phyloP scores from a whole-genome alignment of 2,797 vertebrate genomes.

The Sebastes steindachneri region DNA sequence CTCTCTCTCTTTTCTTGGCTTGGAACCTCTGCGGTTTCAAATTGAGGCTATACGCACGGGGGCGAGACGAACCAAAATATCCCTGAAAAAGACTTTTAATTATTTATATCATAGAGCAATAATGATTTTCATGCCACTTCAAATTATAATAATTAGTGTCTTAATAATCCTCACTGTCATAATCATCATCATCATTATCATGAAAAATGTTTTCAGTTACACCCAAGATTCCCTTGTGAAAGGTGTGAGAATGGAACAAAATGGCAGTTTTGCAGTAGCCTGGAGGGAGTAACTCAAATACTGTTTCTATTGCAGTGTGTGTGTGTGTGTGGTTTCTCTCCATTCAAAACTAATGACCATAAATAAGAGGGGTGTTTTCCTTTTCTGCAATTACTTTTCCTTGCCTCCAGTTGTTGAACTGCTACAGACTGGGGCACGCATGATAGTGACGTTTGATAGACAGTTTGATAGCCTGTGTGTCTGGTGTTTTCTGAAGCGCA shows the following conservation, averaged over 20 bases:
- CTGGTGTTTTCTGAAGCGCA: constrained; percentile 7
- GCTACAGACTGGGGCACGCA: background rate
- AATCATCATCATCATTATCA: background rate
- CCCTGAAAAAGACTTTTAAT: constrained; percentile 33
- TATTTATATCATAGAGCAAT: constrained; percentile 51
- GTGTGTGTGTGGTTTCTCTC: constrained; percentile 47
- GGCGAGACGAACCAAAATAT: constrained; percentile 25
- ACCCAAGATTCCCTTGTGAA: constrained; percentile 9
- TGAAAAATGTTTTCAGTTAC: constrained; percentile 2
- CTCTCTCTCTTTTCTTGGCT: constrained; percentile 38
- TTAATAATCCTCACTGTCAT: constrained; percentile 46
- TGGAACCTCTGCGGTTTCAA: constrained; percentile 25
- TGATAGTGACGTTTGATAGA: constrained; percentile 43
- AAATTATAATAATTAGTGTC: constrained; percentile 53
- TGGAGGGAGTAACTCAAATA: constrained; percentile 39
- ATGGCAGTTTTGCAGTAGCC: constrained; percentile 24
- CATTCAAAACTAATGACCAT: constrained; percentile 57
- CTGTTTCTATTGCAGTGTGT: constrained; percentile 15
- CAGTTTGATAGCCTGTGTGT: constrained; percentile 34
- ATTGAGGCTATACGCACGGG: background rate
- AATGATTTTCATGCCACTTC: constrained; percentile 65
- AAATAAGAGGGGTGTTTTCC: constrained; percentile 60
- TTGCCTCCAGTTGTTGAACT: constrained; percentile 46
- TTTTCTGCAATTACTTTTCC: constrained; percentile 58
- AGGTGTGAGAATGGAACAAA: constrained; percentile 36